Percentiles rank a stretch among this genome's conserved stretches.
phyloP scores from a whole-genome alignment of 1,140 invertebrate genomes.

The Neodiprion lecontei region DNA sequence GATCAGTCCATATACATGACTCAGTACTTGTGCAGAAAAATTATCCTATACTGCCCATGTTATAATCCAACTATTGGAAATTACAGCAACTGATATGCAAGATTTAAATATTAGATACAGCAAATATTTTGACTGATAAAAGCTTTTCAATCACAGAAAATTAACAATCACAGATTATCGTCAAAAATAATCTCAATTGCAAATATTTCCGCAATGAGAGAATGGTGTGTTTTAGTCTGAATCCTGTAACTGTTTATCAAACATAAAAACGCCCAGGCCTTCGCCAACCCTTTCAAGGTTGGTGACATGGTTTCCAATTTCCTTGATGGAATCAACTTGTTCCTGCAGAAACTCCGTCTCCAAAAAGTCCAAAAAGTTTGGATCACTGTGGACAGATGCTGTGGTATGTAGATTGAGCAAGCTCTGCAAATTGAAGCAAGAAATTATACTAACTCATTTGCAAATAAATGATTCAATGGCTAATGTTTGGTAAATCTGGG shows the following conservation, averaged over 20 bases:
- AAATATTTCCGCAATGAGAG: too few relatives aligned
- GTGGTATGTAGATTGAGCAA: slow-evolving; percentile 73
- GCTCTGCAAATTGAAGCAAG: slow-evolving; percentile 58
- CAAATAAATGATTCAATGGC: not conserved
- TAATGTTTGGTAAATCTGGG: too few relatives aligned
- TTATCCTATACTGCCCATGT: too few relatives aligned
- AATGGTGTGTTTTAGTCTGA: slow-evolving; percentile 3
- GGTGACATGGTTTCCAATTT: slow-evolving; percentile 74
- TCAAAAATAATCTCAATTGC: too few relatives aligned
- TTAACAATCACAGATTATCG: not conserved
- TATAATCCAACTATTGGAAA: too few relatives aligned
- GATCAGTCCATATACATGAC: too few relatives aligned
- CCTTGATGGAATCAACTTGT: slow-evolving; percentile 80
- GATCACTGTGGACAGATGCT: slow-evolving; percentile 71
- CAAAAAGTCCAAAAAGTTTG: slow-evolving; percentile 75
- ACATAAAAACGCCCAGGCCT: slow-evolving; percentile 77
- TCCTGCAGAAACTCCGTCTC: slow-evolving; percentile 76
- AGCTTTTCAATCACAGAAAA: not conserved
- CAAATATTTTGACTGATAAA: not conserved
- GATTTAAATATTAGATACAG: too few relatives aligned
- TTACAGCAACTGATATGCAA: too few relatives aligned
- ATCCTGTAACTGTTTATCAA: slow-evolving; percentile 70
- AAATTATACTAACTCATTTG: not conserved
- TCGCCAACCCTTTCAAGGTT: slow-evolving; percentile 75
- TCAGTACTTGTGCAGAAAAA: too few relatives aligned